Evolutionary conservation across 2,113 vertebrate species (phyloP).

Genomic region (Psophia crepitans): DNA sequence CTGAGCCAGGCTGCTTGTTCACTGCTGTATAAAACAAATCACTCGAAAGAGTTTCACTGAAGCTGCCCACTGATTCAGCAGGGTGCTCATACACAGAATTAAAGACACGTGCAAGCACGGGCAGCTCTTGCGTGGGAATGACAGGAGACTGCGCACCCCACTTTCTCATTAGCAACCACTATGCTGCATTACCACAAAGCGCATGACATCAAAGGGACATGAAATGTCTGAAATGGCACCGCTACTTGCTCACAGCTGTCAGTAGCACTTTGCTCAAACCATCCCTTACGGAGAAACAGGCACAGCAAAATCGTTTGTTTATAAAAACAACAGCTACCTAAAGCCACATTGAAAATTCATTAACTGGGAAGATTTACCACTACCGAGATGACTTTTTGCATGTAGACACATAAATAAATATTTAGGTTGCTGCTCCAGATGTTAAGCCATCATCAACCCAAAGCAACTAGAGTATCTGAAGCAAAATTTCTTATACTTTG

Average conservation of each 20-base stretch:
- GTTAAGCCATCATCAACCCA: not conserved
- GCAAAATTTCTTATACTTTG: not conserved
- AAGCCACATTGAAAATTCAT: not conserved
- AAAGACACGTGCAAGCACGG: not conserved
- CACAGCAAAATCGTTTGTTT: not conserved
- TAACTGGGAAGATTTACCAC: not conserved
- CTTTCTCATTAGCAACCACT: not conserved
- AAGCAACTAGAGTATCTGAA: not conserved
- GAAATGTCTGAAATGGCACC: not conserved
- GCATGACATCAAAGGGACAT: not conserved
- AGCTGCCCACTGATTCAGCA: constrained; percentile 59
- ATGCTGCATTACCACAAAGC: not conserved
- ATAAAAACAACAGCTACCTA: constrained; percentile 4
- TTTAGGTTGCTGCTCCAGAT: not conserved
- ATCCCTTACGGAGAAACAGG: not conserved
- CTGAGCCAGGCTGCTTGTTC: constrained; percentile 40
- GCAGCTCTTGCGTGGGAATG: not conserved
- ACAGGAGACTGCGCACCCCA: not conserved
- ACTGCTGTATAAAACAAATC: constrained; percentile 25
- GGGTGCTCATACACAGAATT: not conserved
- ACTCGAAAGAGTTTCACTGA: constrained; percentile 25
- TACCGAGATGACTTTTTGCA: not conserved
- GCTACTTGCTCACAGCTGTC: not conserved
- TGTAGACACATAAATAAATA: not conserved
- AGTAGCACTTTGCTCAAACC: not conserved